Evolutionary conservation across 2,113 vertebrate species (phyloP), one percentile per base, ranked within the genome.

Genomic region (Setophaga petechia): DNA sequence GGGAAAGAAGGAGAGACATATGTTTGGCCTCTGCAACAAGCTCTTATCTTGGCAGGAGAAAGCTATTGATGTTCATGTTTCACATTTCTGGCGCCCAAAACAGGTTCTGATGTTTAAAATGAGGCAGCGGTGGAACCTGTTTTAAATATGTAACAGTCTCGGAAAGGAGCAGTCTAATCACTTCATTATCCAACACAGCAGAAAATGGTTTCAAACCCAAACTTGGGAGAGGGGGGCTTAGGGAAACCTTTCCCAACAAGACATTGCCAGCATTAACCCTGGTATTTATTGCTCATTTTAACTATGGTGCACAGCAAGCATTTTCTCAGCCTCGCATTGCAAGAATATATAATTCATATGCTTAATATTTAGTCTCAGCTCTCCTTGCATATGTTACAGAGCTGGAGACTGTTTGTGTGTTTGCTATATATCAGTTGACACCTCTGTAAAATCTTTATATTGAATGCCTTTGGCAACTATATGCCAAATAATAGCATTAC

Each of bases 381-480:
- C 87, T 69, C 92, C 95, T 96, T 97, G 94, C 97, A 96, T 97
- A 98, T 97, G 97, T 98, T 97, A 97, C 96, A 96, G 89, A 81
- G 83, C 97, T 97, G 78, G 94, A 97, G 95, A 96, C 93, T 98
- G 91, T 98, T 98, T 97, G 97, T 95, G 84, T 97, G 96, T 98
- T 98, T 98, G 98, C 96, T 97, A 97, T 98, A 97, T 97, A 97
- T 98, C 98, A 97, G 97, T 95, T 98, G 97, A 98, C 98, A 98
- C 98, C 97, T 98, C 97, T 96, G 96, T 98, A 98, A 98, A 98
- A 98, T 97, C 97, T 98, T 98, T 98, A 98, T 98, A 97, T 97
- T 81, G 96, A 97, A 97, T 97, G 97, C 98, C 97, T 97, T 98
- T 97, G 98, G 98, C 97, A 97, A 98, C 95, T 93, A 93, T 95